These are phyloP conservation scores for Pheosia gnoma DNA, from an alignment of 2,888 invertebrate species.

Conservation along the genomic window DNA sequence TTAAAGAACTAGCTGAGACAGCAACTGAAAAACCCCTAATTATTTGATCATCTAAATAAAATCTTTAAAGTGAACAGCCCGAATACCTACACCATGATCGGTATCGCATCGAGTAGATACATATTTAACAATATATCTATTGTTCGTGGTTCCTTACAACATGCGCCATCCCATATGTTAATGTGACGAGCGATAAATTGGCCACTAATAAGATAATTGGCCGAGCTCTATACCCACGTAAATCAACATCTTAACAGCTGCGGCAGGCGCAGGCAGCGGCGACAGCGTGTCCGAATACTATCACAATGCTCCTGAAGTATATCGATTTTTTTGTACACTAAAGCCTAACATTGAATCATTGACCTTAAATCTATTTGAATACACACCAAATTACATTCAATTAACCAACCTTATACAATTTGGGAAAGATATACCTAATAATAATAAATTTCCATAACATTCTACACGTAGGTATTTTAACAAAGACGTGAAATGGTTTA, in stretches of 20 bases:
- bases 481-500: too few species aligned
- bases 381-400: too few species aligned
- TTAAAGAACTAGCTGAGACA: too few species aligned
- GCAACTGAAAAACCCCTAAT: too few species aligned
- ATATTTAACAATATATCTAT: slow-evolving; percentile 20
- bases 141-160: slow-evolving; percentile 44
- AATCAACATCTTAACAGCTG: slow-evolving; percentile 82
- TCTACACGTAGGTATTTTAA: too few species aligned
- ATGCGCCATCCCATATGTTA: slow-evolving; percentile 69
- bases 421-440: too few species aligned
- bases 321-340: not conserved
- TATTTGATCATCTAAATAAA: too few species aligned
- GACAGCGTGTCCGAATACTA: slow-evolving; percentile 48
- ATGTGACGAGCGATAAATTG: slow-evolving; percentile 81
- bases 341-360: not conserved
- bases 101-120: not conserved
- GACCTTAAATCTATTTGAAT: not conserved
- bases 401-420: too few species aligned
- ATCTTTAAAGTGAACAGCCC: not conserved
- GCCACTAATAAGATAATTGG: slow-evolving; percentile 83
- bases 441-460: too few species aligned
- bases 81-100: not conserved
- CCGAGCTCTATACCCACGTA: slow-evolving; percentile 75
- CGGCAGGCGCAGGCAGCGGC: slow-evolving; percentile 45
- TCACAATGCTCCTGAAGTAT: not conserved